Evolutionary conservation across 2,888 invertebrate species (phyloP).

Genomic region (Phyllotreta cruciferae): DNA sequence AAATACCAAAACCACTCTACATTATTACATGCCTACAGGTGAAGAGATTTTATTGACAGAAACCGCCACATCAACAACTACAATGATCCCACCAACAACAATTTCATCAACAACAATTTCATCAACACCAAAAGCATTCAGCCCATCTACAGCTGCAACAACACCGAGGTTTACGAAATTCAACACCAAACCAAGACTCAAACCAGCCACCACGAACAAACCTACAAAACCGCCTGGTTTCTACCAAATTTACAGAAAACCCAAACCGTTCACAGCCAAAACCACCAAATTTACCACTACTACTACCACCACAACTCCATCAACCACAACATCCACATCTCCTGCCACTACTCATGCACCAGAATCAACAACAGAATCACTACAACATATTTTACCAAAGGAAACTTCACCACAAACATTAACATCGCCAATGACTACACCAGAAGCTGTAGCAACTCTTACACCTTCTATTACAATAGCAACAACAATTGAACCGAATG

Average conservation of each 20-base stretch:
- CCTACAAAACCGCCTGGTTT: not conserved
- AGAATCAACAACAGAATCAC: not conserved
- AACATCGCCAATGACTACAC: no score
- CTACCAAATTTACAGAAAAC: not conserved
- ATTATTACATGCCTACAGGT: constrained; percentile 46
- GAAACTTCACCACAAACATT: no score
- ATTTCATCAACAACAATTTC: constrained; percentile 18
- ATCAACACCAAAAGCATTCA: constrained; percentile 14
- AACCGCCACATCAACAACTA: constrained; percentile 15
- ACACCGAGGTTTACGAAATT: constrained; percentile 10
- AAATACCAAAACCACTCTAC: constrained; percentile 41
- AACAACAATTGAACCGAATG: no score
- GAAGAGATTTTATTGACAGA: constrained; percentile 35
- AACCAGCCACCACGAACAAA: not conserved
- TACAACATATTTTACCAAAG: no score
- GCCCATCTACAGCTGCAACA: constrained; percentile 24
- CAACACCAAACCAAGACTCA: no score
- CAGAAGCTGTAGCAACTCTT: no score
- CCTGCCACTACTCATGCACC: constrained; percentile 19
- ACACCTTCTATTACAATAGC: no score
- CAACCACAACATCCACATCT: constrained; percentile 1
- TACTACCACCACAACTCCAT: not conserved
- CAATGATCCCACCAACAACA: constrained; percentile 8
- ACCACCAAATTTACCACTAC: not conserved
- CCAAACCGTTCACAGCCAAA: not conserved